Evolutionary conservation across 2,888 invertebrate genomes (phyloP), one percentile per base, ranked within the genome.

Genomic region (Xanthorhoe spadicearia): DNA sequence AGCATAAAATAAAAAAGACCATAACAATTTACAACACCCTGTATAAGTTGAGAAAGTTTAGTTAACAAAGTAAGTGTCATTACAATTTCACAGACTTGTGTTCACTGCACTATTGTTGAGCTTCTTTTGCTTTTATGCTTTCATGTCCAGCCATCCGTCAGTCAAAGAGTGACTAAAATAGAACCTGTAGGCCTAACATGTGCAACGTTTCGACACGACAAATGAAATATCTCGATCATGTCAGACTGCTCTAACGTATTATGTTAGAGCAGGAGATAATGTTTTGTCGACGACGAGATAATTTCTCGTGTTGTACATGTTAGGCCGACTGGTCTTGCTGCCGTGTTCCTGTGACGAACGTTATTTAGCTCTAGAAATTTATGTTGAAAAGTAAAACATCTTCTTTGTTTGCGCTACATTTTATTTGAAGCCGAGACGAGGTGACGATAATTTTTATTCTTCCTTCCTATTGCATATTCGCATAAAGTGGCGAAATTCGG

Each of bases 371-470:
- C 38, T 43, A 43, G 38, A 38, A 23, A 43, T 23, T 61, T 55
- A 53, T 54, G 18, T 32, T 43, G 8, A 7, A 5, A 48, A 53
- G 51, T 58, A 43, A 23, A 23, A 28, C 28, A 64, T 59, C 64
- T 59, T 4, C 60, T 60, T 32, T 60, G 19, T 52, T 50, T 38
- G 8, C 15, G 51, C 56, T 48, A 35, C 51, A 49, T 56, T 65
- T 85, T 85, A 84, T 77, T 74, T 75, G 74, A 71, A 76, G 71
- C 79, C 35, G 77, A 79, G 76, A 81, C 75, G 82, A 83, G 82
- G 85, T 83, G 86, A 86, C 85, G 85, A 85, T 88, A 83, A 81
- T 86, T 84, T 86, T 85, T 84, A 85, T 82, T 77, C 75, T 68
- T 73, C 78, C 76, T 79, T 78, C 81, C 81, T 80, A 80, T 78